Evolutionary conservation across 1,140 invertebrate species (phyloP), one percentile per base, ranked within the genome.

Genomic region (Diorhabda elongata): DNA sequence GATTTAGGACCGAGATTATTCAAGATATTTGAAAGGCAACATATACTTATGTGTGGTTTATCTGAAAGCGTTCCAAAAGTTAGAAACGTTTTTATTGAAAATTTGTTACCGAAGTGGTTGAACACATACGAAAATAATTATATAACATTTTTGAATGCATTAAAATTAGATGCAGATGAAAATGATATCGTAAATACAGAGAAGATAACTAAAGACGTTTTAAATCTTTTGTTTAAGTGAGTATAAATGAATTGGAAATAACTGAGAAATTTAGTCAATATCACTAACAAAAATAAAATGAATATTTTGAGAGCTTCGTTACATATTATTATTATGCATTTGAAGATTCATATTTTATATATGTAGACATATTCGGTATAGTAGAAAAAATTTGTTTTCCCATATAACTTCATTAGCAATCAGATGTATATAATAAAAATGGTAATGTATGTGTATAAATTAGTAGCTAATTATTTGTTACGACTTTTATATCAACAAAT

Each of bases 11-110:
- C 85, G 90, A 84, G 84, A 69, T 87, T 87, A 2, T 82, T 92
- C 42, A 88, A 86, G 43, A 92, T 93, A 44, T 85, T 85, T 7
- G 87, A 92, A 73, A 83, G 91, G 69, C 83, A 90, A 56, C 77
- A 82, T 5, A 81, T 93, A 2, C 75, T 93, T 2, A 82, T 86
- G 26, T 84, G 85, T 71, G 91, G 91, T 0, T 81, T 93, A 0
- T 86, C 85, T 69, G 91, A 93, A 76, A 82, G 81, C 71, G 84
- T 85, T 44, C 84, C 87, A 74, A 76, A 73, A 41, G 83, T 87
- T 41, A 81, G 77, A 52, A 83, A 82, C 47, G 76, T 79, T 6
- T 75, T 88, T 0, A 75, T 79, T 42, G 82, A 82, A 41, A 78
- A 81, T 58, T 76, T 89, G 61, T 73, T 92, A 4, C 86, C 87